A percentile compares a stretch with the other conserved stretches of the same genome.
phyloP scores from a whole-genome alignment of 2,888 invertebrate species.

The Choreutis nemorana region DNA sequence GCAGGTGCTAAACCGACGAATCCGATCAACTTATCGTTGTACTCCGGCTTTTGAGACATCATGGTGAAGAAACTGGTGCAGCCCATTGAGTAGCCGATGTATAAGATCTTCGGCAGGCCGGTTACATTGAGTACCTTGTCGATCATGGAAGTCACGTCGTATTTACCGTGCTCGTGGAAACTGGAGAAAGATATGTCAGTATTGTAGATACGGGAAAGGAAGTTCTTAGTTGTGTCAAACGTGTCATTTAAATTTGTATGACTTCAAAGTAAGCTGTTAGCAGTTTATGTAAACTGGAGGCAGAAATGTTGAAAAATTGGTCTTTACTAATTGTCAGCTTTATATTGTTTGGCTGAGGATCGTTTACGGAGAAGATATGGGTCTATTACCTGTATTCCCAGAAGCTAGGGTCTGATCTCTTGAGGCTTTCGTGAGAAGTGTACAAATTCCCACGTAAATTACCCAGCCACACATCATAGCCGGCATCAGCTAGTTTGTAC shows the following conservation, averaged over 20 bases:
- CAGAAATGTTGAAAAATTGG: too few species aligned
- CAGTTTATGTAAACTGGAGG: too few species aligned
- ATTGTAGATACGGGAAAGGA: too few species aligned
- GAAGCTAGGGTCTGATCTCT: conserved; percentile 43
- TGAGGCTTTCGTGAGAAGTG: conserved; percentile 42
- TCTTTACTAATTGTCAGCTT: too few species aligned
- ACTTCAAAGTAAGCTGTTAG: too few species aligned
- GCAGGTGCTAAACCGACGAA: conserved; percentile 64
- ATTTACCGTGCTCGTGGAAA: conserved; percentile 66
- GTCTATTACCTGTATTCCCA: conserved; percentile 63
- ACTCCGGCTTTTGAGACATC: conserved; percentile 60
- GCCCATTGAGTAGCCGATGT: conserved; percentile 69
- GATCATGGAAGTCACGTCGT: conserved; percentile 65
- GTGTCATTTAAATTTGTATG: too few species aligned
- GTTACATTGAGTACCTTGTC: conserved; percentile 54
- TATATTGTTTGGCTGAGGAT: neutral
- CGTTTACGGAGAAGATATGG: neutral
- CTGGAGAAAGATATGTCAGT: conserved; percentile 30
- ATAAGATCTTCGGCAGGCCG: conserved; percentile 43
- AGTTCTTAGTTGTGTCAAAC: too few species aligned
- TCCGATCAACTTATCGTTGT: conserved; percentile 56
- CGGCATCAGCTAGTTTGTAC: conserved; percentile 62
- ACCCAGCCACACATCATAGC: conserved; percentile 68
- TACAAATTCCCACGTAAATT: conserved; percentile 61
- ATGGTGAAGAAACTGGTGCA: conserved; percentile 64